Base-by-base conservation (phyloP, 2,888 invertebrate genomes). In the Laothoe populi region DNA sequence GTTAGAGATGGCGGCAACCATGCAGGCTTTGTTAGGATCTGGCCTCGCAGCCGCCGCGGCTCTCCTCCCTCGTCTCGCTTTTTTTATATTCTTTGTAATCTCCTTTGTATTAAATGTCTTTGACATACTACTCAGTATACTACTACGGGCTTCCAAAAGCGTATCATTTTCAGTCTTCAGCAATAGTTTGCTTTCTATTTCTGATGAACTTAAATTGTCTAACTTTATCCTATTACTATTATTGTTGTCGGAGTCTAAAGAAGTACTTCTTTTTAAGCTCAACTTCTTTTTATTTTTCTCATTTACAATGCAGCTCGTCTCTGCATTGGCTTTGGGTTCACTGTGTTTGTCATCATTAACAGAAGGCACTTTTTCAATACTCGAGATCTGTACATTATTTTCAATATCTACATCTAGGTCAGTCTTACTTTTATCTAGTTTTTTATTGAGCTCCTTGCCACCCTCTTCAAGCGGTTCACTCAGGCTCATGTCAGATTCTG, bases 401-500 rank as follows among this genome's bases (percentile, higher is more conserved):
- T 91, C 91, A 91, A 87, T 90, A 87, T 92, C 90, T 92, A 92
- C 80, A 90, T 90, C 92, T 92, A 92, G 85, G 79, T 92, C 92
- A 92, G 92, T 92, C 92, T 92, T 92, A 84, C 87, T 81, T 88
- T 92, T 92, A 85, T 92, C 91, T 87, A 90, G 74, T 87, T 90
- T 91, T 87, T 92, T 92, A 83, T 86, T 90, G 87, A 88, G 89
- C 84, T 92, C 91, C 81, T 87, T 90, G 71, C 72, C 91, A 44
- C 83, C 77, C 66, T 92, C 92, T 65, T 83, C 90, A 70, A 88
- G 84, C 71, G 93, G 81, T 81, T 95, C 95, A 65, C 93, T 94
- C 79, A 94, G 91, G 82, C 95, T 95, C 72, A 94, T 83, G 76
- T 95, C 95, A n/a, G 94, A 94, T 81, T 95, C 95, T 21, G 93